Evolutionary conservation across 2,888 invertebrate genomes (phyloP).

Genomic region (Caenorhabditis doughertyi): DNA sequence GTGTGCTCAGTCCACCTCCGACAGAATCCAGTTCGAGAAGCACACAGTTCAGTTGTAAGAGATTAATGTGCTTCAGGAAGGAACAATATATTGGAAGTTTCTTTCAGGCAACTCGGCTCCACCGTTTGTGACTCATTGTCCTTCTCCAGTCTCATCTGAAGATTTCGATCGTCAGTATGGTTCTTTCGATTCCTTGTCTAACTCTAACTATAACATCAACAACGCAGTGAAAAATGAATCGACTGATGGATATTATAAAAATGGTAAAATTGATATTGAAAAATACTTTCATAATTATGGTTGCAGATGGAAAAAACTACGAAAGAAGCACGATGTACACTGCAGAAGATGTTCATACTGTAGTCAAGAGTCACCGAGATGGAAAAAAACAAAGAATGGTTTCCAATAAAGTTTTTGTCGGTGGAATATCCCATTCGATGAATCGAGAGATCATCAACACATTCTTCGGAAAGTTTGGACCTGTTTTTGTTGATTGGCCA

Average conservation of each 20-base stretch:
- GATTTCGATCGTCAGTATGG: constrained; percentile 10
- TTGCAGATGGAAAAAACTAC: background rate
- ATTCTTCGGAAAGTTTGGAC: constrained; percentile 53
- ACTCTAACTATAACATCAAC: background rate
- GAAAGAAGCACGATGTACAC: constrained; percentile 20
- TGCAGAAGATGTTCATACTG: constrained; percentile 51
- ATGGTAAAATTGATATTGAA: no score
- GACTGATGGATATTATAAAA: background rate
- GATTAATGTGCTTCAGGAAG: no score
- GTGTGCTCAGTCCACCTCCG: background rate
- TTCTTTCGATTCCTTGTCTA: background rate
- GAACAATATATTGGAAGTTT: background rate
- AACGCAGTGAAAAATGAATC: background rate
- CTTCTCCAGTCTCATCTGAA: constrained; percentile 8
- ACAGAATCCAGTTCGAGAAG: background rate
- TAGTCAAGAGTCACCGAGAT: constrained; percentile 48
- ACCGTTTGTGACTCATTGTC: constrained; percentile 1
- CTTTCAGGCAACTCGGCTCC: constrained; percentile 25
- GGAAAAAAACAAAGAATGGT: constrained; percentile 16
- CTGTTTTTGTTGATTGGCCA: constrained; percentile 64
- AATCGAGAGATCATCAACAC: constrained; percentile 44
- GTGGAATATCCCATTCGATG: constrained; percentile 54
- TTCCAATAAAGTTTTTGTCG: constrained; percentile 65
- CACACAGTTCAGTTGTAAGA: background rate
- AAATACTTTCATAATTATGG: no score